These are phyloP conservation scores for Agrochola circellaris DNA, from an alignment of 2,888 invertebrate genomes.

Conservation along the genomic window DNA sequence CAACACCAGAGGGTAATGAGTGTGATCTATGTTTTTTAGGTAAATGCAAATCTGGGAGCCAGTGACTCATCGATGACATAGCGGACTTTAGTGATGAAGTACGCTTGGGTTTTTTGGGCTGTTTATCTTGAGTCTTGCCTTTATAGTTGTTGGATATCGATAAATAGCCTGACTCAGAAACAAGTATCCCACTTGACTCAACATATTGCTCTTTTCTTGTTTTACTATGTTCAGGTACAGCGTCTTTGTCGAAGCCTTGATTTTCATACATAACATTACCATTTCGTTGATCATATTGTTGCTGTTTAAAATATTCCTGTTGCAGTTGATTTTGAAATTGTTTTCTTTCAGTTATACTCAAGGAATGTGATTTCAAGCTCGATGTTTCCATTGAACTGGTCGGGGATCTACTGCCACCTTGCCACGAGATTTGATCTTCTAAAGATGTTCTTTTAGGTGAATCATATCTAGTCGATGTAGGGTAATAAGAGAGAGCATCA, in stretches of 20 bases:
- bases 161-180: slow-evolving; percentile 94
- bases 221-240: slow-evolving; percentile 76
- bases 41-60: slow-evolving; percentile 95
- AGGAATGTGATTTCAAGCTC: slow-evolving; percentile 90
- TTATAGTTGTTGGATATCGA: slow-evolving; percentile 93
- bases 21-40: slow-evolving; percentile 95
- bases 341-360: slow-evolving; percentile 89
- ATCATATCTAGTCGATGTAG: slow-evolving; percentile 92
- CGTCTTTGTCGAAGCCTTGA: slow-evolving; percentile 82
- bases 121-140: slow-evolving; percentile 89
- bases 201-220: slow-evolving; percentile 85
- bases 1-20: slow-evolving; percentile 94
- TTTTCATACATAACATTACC: slow-evolving; percentile 84
- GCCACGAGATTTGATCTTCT: slow-evolving; percentile 92
- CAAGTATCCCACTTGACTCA: slow-evolving; percentile 91
- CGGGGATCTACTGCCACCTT: slow-evolving; percentile 91
- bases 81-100: slow-evolving; percentile 94
- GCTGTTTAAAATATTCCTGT: slow-evolving; percentile 89
- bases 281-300: slow-evolving; percentile 89
- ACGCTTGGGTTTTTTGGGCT: slow-evolving; percentile 92
- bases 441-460: slow-evolving; percentile 89
- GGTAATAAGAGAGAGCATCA: slow-evolving; percentile 95
- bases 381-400: slow-evolving; percentile 92
- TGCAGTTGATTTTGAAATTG: slow-evolving; percentile 90
- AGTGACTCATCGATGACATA: slow-evolving; percentile 94